Evolutionary conservation across 2,797 vertebrate species (phyloP).

Genomic region (Ataeniobius toweri): DNA sequence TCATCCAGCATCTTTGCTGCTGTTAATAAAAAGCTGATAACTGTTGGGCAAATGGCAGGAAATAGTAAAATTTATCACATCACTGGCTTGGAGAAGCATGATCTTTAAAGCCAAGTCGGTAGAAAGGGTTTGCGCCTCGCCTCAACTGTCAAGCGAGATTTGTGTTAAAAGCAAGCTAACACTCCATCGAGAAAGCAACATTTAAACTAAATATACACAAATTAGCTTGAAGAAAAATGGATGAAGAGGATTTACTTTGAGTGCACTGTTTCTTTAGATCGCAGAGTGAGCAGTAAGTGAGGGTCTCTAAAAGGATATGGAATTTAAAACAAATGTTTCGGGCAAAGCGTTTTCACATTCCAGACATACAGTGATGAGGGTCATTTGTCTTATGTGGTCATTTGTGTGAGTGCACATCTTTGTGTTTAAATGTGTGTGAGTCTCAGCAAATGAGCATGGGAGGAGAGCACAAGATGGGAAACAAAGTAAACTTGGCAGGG

Average conservation of each 20-base stretch:
- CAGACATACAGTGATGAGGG: constrained; percentile 67
- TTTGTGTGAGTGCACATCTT: constrained; percentile 43
- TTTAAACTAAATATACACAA: constrained; percentile 42
- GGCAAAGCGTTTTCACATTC: constrained; percentile 64
- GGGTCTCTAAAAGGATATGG: constrained; percentile 42
- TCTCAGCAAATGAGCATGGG: constrained; percentile 31
- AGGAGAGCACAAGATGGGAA: constrained; percentile 43
- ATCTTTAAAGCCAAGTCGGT: constrained; percentile 25
- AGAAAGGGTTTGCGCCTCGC: constrained; percentile 20
- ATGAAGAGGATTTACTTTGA: constrained; percentile 32
- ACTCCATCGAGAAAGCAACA: constrained; percentile 26
- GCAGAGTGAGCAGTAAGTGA: constrained; percentile 31
- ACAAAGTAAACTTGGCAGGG: constrained; percentile 40
- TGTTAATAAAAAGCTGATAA: constrained; percentile 19
- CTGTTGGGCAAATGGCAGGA: constrained; percentile 19
- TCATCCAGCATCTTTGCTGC: constrained; percentile 27
- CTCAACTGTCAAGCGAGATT: constrained; percentile 18
- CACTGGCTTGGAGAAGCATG: constrained; percentile 13
- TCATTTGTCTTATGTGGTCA: constrained; percentile 70
- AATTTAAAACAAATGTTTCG: constrained; percentile 57
- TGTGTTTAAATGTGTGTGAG: constrained; percentile 12
- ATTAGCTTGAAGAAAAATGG: constrained; percentile 29
- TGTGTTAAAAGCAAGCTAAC: constrained; percentile 33
- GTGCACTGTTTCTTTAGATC: constrained; percentile 25
- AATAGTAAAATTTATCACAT: constrained; percentile 20